Base-by-base conservation (phyloP, 2,113 vertebrate genomes). In the Morone chrysops region DNA sequence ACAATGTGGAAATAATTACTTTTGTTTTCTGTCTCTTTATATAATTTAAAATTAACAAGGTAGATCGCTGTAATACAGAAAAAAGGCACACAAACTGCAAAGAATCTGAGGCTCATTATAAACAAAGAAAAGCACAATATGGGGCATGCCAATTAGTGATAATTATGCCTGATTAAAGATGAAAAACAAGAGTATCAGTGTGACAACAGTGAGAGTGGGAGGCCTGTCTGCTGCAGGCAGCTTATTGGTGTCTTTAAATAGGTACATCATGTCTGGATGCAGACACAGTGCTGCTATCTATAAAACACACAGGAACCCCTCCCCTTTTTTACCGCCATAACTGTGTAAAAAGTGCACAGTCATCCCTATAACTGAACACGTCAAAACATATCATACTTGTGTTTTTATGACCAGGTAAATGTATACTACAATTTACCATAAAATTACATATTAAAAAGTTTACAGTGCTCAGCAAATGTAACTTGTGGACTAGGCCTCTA, bases 331-430 rank as follows among this genome's bases (percentile, higher is more conserved):
- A 6, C 77, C 18, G 6, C 78, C 81, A 85, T 89, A 59, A 74
- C 84, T 77, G 45, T 77, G 5, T 31, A 31, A 31, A 87, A 92
- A 89, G 76, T 90, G 86, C 89, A 83, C 20, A 77, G 86, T 93
- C 92, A 93, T 82, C 53, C 48, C 31, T 20, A 14, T 20, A 61
- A 50, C 22, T 78, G n/a, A 74, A 79, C 51, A 40, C 13, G 36
- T 25, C 17, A 61, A 38, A 59, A 56, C 5, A 16, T 41, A 38
- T 0, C 18, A 70, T 11, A 8, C n/a, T 75, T 77, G 20, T 69
- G 7, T 48, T 69, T 69, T 78, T 43, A 47, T 43, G 50, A 51
- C n/a, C 3, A 0, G 4, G 22, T 47, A 45, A 65, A 51, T 65
- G 6, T 13, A 56, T 38, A 59, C 43, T 6, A 38, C 6, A 18